phyloP scores from a whole-genome alignment of 2,797 vertebrate species.

The Rallus crepitans region DNA sequence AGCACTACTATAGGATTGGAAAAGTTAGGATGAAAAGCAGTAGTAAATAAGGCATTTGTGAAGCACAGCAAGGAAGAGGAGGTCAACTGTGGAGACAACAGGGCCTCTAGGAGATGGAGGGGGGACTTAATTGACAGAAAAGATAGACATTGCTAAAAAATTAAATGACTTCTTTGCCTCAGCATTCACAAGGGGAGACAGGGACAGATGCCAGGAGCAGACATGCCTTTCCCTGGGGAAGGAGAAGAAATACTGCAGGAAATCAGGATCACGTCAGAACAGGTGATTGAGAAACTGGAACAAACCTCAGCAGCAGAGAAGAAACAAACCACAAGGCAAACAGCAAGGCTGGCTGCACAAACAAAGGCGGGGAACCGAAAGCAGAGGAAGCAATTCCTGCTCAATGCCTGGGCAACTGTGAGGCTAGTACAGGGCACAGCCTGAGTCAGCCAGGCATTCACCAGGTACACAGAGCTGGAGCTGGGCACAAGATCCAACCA shows the following conservation, averaged over 20 bases:
- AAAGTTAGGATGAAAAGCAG: not conserved
- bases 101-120: conserved; percentile 51
- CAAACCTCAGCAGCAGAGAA: conserved; percentile 34
- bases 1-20: not conserved
- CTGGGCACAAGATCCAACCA: not conserved
- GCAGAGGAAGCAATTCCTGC: not conserved
- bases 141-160: conserved; percentile 67
- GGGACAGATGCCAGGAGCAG: conserved; percentile 74
- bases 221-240: conserved; percentile 70
- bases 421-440: not conserved
- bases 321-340: conserved; percentile 65
- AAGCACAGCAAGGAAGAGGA: conserved; percentile 25
- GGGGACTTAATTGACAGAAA: conserved; percentile 68
- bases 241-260: conserved; percentile 54
- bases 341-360: conserved; percentile 49
- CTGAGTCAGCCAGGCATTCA: not conserved
- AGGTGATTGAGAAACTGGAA: conserved; percentile 71
- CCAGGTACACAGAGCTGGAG: not conserved
- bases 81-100: conserved; percentile 50
- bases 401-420: not conserved
- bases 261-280: conserved; percentile 63
- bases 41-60: conserved; percentile 16
- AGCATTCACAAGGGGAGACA: conserved; percentile 70
- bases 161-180: conserved; percentile 64
- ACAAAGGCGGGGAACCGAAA: conserved; percentile 34